These are phyloP conservation scores for Tanytarsus gracilentus DNA, from an alignment of 2,888 invertebrate species.

Conservation along the genomic window DNA sequence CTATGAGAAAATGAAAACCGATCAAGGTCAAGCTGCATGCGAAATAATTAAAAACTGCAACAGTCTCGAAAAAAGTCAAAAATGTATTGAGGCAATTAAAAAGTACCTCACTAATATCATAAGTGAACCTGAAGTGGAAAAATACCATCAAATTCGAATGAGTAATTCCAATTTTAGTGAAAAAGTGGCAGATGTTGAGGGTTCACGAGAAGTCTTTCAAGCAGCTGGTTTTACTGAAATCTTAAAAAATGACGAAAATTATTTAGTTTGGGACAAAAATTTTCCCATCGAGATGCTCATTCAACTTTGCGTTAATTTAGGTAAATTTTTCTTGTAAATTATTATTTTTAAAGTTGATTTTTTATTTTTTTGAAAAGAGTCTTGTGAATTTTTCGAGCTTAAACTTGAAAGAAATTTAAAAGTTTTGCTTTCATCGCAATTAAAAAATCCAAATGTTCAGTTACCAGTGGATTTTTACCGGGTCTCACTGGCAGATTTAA, in stretches of 20 bases:
- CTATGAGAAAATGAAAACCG: conserved; percentile 70
- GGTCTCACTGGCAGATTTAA: conserved; percentile 71
- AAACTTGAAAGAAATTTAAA: conserved; percentile 50
- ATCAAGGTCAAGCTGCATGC: conserved; percentile 76
- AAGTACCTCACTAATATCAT: conserved; percentile 89
- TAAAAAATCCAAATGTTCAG: conserved; percentile 56
- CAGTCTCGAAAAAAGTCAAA: conserved; percentile 60
- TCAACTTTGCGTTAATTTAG: conserved; percentile 49
- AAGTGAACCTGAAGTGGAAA: conserved; percentile 73
- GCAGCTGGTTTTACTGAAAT: conserved; percentile 73
- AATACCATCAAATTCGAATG: conserved; percentile 82
- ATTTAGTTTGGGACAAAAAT: conserved; percentile 55
- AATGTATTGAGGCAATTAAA: conserved; percentile 74
- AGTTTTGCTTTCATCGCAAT: conserved; percentile 70
- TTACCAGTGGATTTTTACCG: conserved; percentile 80
- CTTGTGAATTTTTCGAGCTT: conserved; percentile 73
- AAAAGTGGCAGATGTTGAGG: conserved; percentile 16
- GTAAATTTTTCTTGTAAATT: too few relatives aligned
- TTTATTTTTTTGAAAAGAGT: conserved; percentile 11
- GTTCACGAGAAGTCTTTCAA: conserved; percentile 55
- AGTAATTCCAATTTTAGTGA: conserved; percentile 52
- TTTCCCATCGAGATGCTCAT: conserved; percentile 45
- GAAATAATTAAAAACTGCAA: conserved; percentile 89
- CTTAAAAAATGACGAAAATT: conserved; percentile 54
- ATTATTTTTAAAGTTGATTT: too few relatives aligned